Base-by-base conservation (phyloP, 2,113 vertebrate species). In the Cyprichromis sp. region DNA sequence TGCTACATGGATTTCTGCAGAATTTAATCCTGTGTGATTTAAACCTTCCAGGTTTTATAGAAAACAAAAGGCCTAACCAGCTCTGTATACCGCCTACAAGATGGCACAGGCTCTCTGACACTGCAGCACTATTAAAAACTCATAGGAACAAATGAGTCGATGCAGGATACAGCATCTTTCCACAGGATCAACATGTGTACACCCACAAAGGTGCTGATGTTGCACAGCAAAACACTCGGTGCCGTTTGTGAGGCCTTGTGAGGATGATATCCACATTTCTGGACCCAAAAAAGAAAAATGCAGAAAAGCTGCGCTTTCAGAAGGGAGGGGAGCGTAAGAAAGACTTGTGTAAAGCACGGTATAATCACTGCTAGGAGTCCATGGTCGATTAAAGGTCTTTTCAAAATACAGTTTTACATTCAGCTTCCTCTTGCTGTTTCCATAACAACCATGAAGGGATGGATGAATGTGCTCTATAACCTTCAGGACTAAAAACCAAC, bases 341-440 rank as follows among this genome's bases (percentile, higher is more conserved):
- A 85, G 85, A 86, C 57, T 79, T 82, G 17, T 59, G 78, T 89
- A 89, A 88, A 93, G 87, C 53, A 87, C n/a, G 5, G 52, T 63
- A 66, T 76, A 85, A 92, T 94, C 83, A 87, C 86, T 87, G 91
- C 83, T 63, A 9, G 4, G 78, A 88, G 76, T 85, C 80, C 45
- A 78, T 54, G 85, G 90, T 93, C 76, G 71, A 91, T 93, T 92
- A 90, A 92, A 90, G 68, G 91, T 91, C 81, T 81, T 87, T 93
- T 93, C 85, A 91, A 95, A 91, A 95, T 88, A 92, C 78, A 82
- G 88, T 95, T 96, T 92, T 94, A 91, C 89, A 93, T 94, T 88
- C 89, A 73, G 94, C 92, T 94, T 95, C 83, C 94, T 93, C 90
- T 94, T 94, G 90, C 94, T 94, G 96, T 97, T 97, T 96, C 96